phyloP scores from a whole-genome alignment of 2,797 vertebrate species.

The Squalus acanthias region DNA sequence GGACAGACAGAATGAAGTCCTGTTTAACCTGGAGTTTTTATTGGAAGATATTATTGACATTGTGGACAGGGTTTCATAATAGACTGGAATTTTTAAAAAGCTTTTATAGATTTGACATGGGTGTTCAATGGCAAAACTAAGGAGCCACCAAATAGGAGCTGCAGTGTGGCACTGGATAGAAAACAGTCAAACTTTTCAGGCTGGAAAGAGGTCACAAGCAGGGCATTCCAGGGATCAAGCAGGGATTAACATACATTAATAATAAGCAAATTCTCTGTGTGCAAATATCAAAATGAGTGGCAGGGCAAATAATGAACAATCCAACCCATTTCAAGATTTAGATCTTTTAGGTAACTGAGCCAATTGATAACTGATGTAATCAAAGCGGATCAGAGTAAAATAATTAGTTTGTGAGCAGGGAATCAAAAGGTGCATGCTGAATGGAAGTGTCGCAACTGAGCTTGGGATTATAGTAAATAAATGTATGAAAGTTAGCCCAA shows the following conservation, averaged over 20 bases:
- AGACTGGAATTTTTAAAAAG: neutral
- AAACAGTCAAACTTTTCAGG: neutral
- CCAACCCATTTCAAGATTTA: neutral
- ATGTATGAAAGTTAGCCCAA: neutral
- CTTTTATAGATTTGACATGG: neutral
- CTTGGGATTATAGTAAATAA: neutral
- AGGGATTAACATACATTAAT: neutral
- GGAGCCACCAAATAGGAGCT: neutral
- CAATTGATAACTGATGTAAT: neutral
- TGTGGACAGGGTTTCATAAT: neutral
- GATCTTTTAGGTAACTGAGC: neutral
- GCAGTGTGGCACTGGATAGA: neutral
- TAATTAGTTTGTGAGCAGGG: neutral
- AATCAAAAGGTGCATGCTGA: neutral
- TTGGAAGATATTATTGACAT: neutral
- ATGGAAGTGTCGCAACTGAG: neutral
- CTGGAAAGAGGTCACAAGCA: neutral
- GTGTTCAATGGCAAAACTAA: neutral
- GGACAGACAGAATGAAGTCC: neutral
- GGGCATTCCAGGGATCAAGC: neutral
- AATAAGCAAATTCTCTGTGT: neutral
- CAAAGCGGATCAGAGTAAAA: neutral
- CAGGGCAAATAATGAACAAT: neutral
- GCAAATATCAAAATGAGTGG: neutral
- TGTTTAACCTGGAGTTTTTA: neutral